Percentiles rank a stretch among this genome's conserved stretches.
Conservation (phyloP, 2,113 vertebrate genomes). For the Entelurus aequoreus region DNA sequence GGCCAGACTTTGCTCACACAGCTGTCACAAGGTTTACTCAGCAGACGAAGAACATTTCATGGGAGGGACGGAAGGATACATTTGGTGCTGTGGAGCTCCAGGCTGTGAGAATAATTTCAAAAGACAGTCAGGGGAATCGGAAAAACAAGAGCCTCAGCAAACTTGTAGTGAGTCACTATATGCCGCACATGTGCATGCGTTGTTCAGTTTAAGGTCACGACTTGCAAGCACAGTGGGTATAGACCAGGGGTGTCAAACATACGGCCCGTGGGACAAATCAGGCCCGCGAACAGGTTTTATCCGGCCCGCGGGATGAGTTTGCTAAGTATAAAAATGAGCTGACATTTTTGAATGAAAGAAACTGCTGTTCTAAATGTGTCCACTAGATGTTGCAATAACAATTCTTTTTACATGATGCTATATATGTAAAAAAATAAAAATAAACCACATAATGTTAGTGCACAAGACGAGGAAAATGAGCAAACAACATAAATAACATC, state of each 20-base stretch:
- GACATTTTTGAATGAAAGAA: too few species aligned
- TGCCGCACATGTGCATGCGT: conserved; percentile 40
- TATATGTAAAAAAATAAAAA: too few species aligned
- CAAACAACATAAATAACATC: too few species aligned
- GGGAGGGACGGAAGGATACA: conserved; percentile 15
- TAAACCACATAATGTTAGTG: too few species aligned
- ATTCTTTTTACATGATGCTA: too few species aligned
- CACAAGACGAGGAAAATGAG: too few species aligned
- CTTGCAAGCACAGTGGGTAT: conserved; percentile 12
- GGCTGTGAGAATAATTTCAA: conserved; percentile 17
- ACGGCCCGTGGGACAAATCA: too few species aligned
- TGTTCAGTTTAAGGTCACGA: conserved; percentile 34
- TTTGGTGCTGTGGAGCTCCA: conserved; percentile 1
- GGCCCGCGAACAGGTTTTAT: too few species aligned
- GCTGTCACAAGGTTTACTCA: conserved; percentile 39
- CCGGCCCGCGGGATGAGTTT: too few species aligned
- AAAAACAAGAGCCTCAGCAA: conserved; percentile 14
- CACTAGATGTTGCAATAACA: too few species aligned
- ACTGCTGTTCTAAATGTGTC: too few species aligned
- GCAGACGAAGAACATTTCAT: conserved; percentile 21
- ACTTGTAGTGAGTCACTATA: conserved; percentile 38
- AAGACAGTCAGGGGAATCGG: conserved; percentile 37
- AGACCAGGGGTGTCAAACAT: background rate
- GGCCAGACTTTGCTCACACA: conserved; percentile 40
- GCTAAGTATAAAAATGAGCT: too few species aligned